A percentile compares a stretch with the other conserved stretches of the same genome.
These are phyloP conservation scores for Trachymyrmex septentrionalis DNA, from an alignment of 1,140 invertebrate genomes.

Conservation along the genomic window DNA sequence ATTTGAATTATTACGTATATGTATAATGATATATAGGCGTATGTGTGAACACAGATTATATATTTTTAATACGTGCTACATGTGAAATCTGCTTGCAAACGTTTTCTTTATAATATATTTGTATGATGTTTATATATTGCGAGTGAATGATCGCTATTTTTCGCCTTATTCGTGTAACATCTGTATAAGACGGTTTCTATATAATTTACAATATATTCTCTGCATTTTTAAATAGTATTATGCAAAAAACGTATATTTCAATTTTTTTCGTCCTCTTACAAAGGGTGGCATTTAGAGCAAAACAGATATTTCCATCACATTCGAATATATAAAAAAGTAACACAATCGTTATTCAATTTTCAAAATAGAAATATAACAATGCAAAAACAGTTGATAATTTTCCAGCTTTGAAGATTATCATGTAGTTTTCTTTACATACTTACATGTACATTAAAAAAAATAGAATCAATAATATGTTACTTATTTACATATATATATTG, in stretches of 20 bases:
- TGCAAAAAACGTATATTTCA: slow-evolving; percentile 31
- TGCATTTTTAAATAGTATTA: slow-evolving; percentile 77
- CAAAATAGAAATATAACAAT: not conserved
- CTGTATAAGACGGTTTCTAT: slow-evolving; percentile 75
- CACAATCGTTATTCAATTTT: not conserved
- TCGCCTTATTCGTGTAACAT: slow-evolving; percentile 74
- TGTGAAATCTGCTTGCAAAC: slow-evolving; percentile 79
- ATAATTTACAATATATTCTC: slow-evolving; percentile 74
- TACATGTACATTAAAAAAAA: not conserved
- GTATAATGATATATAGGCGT: slow-evolving; percentile 54
- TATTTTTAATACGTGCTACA: slow-evolving; percentile 80
- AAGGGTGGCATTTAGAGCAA: not conserved
- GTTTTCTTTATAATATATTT: slow-evolving; percentile 80
- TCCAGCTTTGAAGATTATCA: not conserved
- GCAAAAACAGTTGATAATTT: not conserved
- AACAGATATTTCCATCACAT: not conserved
- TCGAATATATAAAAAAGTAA: not conserved
- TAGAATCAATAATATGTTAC: not conserved
- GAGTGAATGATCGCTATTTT: slow-evolving; percentile 78
- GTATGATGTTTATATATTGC: slow-evolving; percentile 80
- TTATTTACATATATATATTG: not conserved
- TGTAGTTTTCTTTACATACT: not conserved
- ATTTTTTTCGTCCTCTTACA: not conserved
- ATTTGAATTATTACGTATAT: slow-evolving; percentile 72
- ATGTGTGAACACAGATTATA: slow-evolving; percentile 72